These are phyloP conservation scores for Stegostoma tigrinum DNA, from an alignment of 2,113 vertebrate genomes.

Conservation along the genomic window DNA sequence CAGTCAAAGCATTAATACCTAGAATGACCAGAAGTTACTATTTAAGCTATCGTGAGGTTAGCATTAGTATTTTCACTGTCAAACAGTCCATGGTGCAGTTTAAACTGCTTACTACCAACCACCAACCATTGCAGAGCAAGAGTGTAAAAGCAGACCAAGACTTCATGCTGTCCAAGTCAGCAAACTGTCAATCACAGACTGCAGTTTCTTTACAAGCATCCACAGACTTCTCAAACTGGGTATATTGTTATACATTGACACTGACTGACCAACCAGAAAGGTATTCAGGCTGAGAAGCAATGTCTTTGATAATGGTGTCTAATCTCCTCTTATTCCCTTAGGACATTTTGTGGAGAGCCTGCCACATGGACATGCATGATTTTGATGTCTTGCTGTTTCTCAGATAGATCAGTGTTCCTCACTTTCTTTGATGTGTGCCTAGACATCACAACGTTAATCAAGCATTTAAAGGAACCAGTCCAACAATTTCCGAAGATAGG, in stretches of 20 bases:
- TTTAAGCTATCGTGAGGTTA: not conserved
- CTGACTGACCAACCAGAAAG: not conserved
- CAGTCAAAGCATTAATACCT: not conserved
- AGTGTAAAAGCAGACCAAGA: not conserved
- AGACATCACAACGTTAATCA: not conserved
- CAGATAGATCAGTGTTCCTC: not conserved
- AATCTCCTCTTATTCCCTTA: not conserved
- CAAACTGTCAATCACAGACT: not conserved
- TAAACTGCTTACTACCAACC: not conserved
- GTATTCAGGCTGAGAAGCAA: not conserved
- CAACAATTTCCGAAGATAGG: not conserved
- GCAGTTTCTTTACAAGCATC: not conserved
- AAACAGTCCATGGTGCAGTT: not conserved
- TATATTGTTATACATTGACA: not conserved
- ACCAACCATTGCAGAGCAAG: not conserved
- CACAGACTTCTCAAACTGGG: not conserved
- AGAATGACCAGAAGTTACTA: not conserved
- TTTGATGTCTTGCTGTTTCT: slow-evolving; percentile 1
- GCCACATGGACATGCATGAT: not conserved
- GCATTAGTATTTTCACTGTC: not conserved
- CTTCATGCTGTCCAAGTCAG: not conserved
- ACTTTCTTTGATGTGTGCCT: not conserved
- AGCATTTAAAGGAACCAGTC: not conserved
- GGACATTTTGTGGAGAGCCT: not conserved
- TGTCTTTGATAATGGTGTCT: not conserved